Evolutionary conservation across 2,113 vertebrate species (phyloP).

Genomic region (Esox niger): DNA sequence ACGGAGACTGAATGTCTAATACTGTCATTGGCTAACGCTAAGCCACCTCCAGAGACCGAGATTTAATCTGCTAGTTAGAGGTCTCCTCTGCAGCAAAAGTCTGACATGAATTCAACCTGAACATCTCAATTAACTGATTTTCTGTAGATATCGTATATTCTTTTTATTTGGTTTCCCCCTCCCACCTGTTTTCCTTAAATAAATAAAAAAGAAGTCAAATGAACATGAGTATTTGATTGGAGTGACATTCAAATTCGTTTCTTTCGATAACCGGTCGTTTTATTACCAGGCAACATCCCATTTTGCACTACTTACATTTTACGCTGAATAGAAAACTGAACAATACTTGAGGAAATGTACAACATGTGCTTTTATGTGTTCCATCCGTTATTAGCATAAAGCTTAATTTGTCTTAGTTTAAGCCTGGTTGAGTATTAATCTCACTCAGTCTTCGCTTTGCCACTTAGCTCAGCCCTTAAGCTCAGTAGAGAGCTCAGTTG

Average conservation of each 20-base stretch:
- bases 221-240: constrained; percentile 8
- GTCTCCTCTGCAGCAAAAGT: constrained; percentile 47
- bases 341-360: background rate
- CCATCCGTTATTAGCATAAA: constrained; percentile 6
- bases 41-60: constrained; percentile 51
- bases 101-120: constrained; percentile 26
- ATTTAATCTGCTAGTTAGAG: constrained; percentile 56
- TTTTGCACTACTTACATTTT: constrained; percentile 3
- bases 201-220: constrained; percentile 19
- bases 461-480: too few species aligned
- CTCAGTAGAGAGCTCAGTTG: background rate
- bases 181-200: background rate
- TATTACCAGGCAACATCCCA: constrained; percentile 13
- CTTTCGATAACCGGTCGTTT: constrained; percentile 5
- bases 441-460: too few species aligned
- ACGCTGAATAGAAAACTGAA: constrained; percentile 1
- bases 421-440: too few species aligned
- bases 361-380: background rate
- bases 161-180: too few species aligned
- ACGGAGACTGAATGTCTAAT: constrained; percentile 65
- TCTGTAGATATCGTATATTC: background rate
- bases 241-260: constrained; percentile 13
- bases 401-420: background rate
- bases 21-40: constrained; percentile 67
- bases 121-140: constrained; percentile 29